Evolutionary conservation across 2,888 invertebrate genomes (phyloP), one percentile per base, ranked within the genome.

Genomic region (Mycalesis mineus): DNA sequence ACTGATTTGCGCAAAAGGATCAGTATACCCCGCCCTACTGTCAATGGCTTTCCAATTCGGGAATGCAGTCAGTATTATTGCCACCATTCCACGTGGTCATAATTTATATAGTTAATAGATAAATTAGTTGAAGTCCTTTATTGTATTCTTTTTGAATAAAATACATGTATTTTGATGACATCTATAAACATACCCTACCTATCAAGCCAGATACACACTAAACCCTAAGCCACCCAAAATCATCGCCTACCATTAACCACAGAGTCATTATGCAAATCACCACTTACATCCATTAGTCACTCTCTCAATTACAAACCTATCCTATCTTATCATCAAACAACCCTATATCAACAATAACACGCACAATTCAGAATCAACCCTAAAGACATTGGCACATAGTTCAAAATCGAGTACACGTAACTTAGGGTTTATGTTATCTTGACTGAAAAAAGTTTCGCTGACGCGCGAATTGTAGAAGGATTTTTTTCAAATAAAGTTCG

Each of bases 281-380:
- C 50, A 60, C 57, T 65, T 65, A 62, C 65, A 73, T 75, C 76
- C 82, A 81, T 82, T 77, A 79, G 74, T 82, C 82, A 82, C 77
- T 71, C 72, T 70, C 73, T 70, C 76, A 77, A 81, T 80, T 79
- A 77, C 75, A 71, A 58, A 65, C 70, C 67, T 47, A 47, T 33
- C 79, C 67, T 47, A 47, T 33, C 79, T 81, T 80, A 81, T 82
- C 82, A 72, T 67, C 69, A 74, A 74, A 72, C 73, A 67, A 63
- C 67, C 66, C 65, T 58, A 64, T 52, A 61, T 51, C 39, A 45
- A 50, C 56, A 57, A 22, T 62, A 58, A 60, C 42, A 49, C 37
- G 8, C 8, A 28, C 40, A 8, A 9, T 31, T 41, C 11, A 37
- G 5, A 44, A 40, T 17, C 9, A 36, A 11, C 44, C 41, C 48